Evolutionary conservation across 2,888 invertebrate genomes (phyloP), one percentile per base, ranked within the genome.

Genomic region (Hydrotaea diabolus): DNA sequence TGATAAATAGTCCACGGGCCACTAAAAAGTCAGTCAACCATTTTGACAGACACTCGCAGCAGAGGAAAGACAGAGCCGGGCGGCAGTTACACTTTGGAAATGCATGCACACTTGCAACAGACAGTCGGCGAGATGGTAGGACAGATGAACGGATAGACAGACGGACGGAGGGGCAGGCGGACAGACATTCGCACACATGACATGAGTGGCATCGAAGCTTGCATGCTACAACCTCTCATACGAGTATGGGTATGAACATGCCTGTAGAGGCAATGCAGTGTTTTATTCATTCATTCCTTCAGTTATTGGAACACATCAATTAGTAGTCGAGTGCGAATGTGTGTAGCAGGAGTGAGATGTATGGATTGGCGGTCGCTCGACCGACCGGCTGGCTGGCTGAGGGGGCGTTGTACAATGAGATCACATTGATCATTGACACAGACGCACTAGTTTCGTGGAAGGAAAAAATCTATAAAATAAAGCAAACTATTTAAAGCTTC

Each of bases 1-100:
- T 77, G 71, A 77, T 78, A 71, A 55, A 75, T 76, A 59, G 53
- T 78, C 19, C 66, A 53, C 69, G 64, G 57, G 49, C 36, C 76
- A 85, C 81, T 85, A 82, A 80, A 82, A 85, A 82, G 82, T 82
- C 85, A 80, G 62, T 74, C 69, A 69, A 23, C 69, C 69, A 46
- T 69, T 69, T 2, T 43, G n/a, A 23, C 8, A 66, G 21, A 80
- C 76, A 21, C 53, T 79, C 66, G 19, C 17, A 64, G 39, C 21
- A 23, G 7, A 43, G 23, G 21, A 46, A 19, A 69, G 1, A 46
- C 69, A 46, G 2, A 64, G n/a, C n/a, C 39, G 17, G 39, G 15
- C 39, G 69, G 39, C 66, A 43, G 69, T 23, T 23, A 15, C 39
- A 43, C 69, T 69, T 69, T 69, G 23, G 11, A 9, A 66, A 66